Percentiles rank a stretch among this genome's conserved stretches.
phyloP scores from a whole-genome alignment of 92 coral and sea anemone species.

The Micromussa lordhowensis region DNA sequence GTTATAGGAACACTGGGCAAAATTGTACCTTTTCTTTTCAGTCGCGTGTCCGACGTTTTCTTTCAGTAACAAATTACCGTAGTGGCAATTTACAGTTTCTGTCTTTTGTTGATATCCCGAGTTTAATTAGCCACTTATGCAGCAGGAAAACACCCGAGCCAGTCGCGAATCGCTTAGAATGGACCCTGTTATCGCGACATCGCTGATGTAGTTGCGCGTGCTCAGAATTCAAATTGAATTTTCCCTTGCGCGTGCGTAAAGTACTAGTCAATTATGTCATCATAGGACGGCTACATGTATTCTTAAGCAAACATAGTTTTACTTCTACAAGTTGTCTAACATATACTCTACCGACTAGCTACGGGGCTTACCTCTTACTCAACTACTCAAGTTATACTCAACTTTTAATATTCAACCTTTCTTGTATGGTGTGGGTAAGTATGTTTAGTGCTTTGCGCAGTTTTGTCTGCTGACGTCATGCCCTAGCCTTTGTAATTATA shows the following conservation, averaged over 20 bases:
- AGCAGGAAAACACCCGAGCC: not conserved
- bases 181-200: not conserved
- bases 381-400: not conserved
- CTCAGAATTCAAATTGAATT: not conserved
- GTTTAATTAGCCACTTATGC: not conserved
- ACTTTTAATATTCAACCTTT: no score
- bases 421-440: no score
- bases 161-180: no score
- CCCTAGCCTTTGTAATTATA: not conserved
- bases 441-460: no score
- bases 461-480: not conserved
- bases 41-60: no score
- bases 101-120: not conserved
- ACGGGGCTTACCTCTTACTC: not conserved
- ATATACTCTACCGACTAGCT: no score
- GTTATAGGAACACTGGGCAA: not conserved
- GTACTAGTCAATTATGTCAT: not conserved
- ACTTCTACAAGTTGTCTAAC: not conserved
- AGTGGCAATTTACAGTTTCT: not conserved
- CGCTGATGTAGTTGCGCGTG: not conserved
- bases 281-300: not conserved
- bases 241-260: conserved; percentile 13
- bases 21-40: not conserved
- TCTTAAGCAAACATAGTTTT: not conserved
- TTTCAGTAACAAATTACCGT: not conserved